These are phyloP conservation scores for Ophion ventricosus DNA, from an alignment of 2,888 invertebrate species.

Conservation along the genomic window DNA sequence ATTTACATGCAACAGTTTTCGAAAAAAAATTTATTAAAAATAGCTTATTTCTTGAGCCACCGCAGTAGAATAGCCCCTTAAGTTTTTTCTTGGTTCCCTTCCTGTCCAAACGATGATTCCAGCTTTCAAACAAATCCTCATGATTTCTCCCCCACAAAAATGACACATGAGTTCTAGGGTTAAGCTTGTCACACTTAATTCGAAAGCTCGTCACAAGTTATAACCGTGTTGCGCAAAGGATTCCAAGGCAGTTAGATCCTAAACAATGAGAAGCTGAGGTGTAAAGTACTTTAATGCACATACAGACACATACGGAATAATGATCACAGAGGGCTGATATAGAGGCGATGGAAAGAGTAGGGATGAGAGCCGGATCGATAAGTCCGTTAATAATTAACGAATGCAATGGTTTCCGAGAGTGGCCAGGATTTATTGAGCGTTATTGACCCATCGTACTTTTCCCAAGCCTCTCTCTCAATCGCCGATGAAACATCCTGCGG, in stretches of 20 bases:
- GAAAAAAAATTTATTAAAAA: too few species aligned
- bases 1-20: too few species aligned
- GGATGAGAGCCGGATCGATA: conserved; percentile 71
- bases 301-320: conserved; percentile 43
- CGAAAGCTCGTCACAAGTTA: neutral
- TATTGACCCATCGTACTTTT: conserved; percentile 70
- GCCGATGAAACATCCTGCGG: conserved; percentile 13
- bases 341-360: conserved; percentile 14
- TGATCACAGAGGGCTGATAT: conserved; percentile 14
- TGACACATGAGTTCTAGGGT: too few species aligned
- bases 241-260: neutral
- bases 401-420: conserved; percentile 63
- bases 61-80: too few species aligned
- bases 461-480: conserved; percentile 9
- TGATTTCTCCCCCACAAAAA: too few species aligned
- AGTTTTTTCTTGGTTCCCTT: neutral
- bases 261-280: conserved; percentile 30
- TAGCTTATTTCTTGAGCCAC: too few species aligned
- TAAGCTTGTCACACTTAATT: neutral
- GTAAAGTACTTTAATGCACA: conserved; percentile 33
- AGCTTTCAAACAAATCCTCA: neutral
- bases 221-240: neutral
- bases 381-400: conserved; percentile 78
- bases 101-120: conserved; percentile 1
- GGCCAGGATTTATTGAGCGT: conserved; percentile 70